Evolutionary conservation across 2,113 vertebrate genomes (phyloP).

Genomic region (Nycticorax nycticorax): DNA sequence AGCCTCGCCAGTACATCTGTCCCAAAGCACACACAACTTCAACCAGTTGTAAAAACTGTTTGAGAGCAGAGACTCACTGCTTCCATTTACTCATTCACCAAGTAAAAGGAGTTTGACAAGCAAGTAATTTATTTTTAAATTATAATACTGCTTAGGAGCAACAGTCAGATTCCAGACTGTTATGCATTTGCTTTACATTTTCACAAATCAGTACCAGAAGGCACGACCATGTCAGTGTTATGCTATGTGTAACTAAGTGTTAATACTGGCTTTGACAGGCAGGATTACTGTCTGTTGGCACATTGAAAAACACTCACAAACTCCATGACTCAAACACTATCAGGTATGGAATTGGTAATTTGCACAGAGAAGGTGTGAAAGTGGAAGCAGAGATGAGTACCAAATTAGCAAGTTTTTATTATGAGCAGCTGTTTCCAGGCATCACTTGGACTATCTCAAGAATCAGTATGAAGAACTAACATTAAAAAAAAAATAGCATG

Average conservation of each 20-base stretch:
- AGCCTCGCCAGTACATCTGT: background rate
- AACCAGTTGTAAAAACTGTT: background rate
- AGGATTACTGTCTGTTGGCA: background rate
- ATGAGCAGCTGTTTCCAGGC: constrained; percentile 26
- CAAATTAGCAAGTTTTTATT: constrained; percentile 36
- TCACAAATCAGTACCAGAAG: background rate
- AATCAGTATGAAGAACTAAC: background rate
- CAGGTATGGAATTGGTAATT: background rate
- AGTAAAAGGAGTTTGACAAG: background rate
- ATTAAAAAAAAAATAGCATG: background rate
- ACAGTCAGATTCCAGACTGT: background rate
- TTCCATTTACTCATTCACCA: background rate
- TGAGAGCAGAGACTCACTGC: background rate
- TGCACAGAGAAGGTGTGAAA: constrained; percentile 16
- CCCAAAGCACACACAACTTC: background rate
- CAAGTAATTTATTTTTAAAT: background rate
- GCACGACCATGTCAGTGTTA: background rate
- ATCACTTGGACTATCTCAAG: background rate
- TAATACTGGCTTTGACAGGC: background rate
- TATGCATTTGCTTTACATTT: background rate
- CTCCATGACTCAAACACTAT: background rate
- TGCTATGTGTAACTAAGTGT: background rate
- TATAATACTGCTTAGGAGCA: background rate
- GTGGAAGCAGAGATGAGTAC: background rate
- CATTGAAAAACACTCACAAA: background rate